Evolutionary conservation across 2,113 vertebrate species (phyloP).

Genomic region (Tamias sibiricus): DNA sequence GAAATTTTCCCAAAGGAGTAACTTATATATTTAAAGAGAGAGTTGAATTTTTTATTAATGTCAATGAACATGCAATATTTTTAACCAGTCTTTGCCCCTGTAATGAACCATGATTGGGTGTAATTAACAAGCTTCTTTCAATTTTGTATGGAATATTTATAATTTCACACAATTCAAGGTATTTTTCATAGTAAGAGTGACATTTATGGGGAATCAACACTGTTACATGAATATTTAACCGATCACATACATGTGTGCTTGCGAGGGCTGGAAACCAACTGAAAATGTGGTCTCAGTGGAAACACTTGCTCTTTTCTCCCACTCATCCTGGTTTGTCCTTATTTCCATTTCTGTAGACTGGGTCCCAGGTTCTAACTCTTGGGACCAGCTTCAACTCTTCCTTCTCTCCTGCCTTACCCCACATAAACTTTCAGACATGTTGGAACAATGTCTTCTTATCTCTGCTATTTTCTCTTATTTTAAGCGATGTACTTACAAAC

Average conservation of each 20-base stretch:
- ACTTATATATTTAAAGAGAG: neutral
- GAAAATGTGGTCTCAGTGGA: neutral
- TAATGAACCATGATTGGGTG: neutral
- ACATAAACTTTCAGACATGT: neutral
- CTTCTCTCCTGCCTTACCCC: too few species aligned
- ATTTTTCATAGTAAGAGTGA: neutral
- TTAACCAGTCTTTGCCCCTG: neutral
- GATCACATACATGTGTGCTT: neutral
- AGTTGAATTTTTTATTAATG: neutral
- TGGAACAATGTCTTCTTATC: neutral
- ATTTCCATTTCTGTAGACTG: neutral
- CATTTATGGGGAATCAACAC: neutral
- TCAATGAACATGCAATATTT: conserved; percentile 27
- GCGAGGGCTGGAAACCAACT: neutral
- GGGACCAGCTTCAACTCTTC: neutral
- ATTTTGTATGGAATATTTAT: neutral
- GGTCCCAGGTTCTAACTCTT: neutral
- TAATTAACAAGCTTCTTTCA: neutral
- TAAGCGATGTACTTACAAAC: neutral
- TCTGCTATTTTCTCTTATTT: neutral
- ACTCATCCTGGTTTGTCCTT: neutral
- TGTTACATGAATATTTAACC: neutral
- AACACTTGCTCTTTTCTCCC: neutral
- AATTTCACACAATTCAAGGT: neutral
- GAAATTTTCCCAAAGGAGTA: neutral